Conservation (phyloP, 2,113 vertebrate species). For the Heliornis fulica region DNA sequence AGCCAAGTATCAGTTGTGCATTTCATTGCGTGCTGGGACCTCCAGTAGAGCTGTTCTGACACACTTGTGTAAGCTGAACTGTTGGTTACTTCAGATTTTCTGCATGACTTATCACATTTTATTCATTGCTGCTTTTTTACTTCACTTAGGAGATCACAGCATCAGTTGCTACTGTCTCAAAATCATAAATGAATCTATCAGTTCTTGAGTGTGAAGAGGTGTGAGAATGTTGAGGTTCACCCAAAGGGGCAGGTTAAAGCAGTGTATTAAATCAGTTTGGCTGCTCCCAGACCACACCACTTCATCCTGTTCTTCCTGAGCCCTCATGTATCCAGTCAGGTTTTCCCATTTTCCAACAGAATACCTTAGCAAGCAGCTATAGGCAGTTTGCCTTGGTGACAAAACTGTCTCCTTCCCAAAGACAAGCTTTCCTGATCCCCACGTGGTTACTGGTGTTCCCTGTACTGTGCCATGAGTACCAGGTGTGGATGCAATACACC, state of each 20-base stretch:
- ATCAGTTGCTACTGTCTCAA: background rate
- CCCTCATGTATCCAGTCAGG: fast-evolving
- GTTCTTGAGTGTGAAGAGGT: background rate
- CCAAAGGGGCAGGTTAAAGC: background rate
- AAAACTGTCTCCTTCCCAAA: background rate
- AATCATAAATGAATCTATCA: background rate
- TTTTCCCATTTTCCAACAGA: background rate
- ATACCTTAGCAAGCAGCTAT: fast-evolving
- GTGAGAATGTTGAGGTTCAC: background rate
- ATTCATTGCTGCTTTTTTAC: background rate
- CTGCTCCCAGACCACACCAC: fast-evolving
- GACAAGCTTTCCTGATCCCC: too few species aligned
- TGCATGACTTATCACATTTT: background rate
- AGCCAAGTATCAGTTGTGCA: background rate
- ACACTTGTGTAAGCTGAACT: background rate
- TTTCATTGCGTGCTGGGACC: background rate
- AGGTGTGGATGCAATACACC: fast-evolving
- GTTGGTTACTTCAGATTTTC: fast-evolving
- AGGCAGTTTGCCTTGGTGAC: background rate
- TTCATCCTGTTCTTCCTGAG: background rate
- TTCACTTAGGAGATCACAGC: background rate
- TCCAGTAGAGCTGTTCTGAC: background rate
- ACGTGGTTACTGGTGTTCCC: too few species aligned
- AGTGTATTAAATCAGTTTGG: fast-evolving
- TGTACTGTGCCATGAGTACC: fast-evolving